Evolutionary conservation across 2,797 vertebrate species (phyloP).

Genomic region (Cygnus olor): DNA sequence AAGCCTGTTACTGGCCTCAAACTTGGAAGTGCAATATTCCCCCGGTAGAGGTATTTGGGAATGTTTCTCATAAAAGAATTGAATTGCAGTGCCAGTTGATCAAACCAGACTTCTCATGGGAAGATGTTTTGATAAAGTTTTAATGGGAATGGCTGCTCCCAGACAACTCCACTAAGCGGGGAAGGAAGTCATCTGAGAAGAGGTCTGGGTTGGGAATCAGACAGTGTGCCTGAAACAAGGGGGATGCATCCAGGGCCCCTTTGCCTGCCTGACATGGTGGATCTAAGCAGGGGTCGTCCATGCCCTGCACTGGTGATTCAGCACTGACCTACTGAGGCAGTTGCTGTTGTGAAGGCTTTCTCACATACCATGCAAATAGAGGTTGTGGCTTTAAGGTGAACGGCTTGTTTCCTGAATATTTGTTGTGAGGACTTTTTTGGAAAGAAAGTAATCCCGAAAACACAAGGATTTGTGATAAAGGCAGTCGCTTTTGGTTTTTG

Average conservation of each 20-base stretch:
- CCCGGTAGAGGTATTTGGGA: neutral
- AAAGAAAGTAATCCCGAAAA: neutral
- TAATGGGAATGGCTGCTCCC: neutral
- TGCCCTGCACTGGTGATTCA: neutral
- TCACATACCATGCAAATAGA: too few species aligned
- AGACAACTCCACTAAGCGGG: neutral
- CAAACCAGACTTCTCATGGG: neutral
- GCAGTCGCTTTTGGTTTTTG: neutral
- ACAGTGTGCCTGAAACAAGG: neutral
- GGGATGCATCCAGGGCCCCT: neutral
- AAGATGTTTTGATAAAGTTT: neutral
- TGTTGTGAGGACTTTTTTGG: neutral
- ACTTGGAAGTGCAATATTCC: conserved; percentile 45
- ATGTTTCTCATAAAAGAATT: conserved; percentile 6
- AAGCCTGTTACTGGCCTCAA: conserved; percentile 53
- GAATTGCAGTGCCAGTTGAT: neutral
- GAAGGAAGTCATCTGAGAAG: neutral
- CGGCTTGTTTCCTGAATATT: neutral
- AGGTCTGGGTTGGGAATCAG: neutral
- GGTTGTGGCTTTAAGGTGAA: neutral
- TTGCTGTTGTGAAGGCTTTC: neutral
- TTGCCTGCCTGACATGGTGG: neutral
- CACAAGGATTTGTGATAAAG: neutral
- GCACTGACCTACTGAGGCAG: neutral
- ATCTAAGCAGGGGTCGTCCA: neutral